phyloP scores from a whole-genome alignment of 2,888 invertebrate genomes.

The Tenthredo notha region DNA sequence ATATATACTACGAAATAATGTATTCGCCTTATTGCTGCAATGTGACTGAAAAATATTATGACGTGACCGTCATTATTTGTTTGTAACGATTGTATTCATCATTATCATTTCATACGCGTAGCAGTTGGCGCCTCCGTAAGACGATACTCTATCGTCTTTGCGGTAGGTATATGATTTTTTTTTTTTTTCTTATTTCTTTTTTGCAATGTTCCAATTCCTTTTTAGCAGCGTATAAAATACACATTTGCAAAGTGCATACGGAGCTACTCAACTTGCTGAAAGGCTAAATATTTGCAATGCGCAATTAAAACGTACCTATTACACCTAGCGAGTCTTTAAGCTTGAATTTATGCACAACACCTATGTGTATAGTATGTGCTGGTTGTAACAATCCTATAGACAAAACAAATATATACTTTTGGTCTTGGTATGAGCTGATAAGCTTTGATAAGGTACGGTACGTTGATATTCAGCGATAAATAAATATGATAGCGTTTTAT shows the following conservation, averaged over 20 bases:
- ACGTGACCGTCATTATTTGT: not conserved
- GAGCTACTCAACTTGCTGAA: not conserved
- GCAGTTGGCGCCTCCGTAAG: not conserved
- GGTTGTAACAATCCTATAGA: not conserved
- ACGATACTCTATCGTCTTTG: not conserved
- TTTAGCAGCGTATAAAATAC: not conserved
- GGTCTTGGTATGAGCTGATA: slow-evolving; percentile 27
- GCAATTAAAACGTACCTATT: not conserved
- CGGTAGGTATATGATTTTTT: not conserved
- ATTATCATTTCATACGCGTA: not conserved
- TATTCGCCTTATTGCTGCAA: not conserved
- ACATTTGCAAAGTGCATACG: slow-evolving; percentile 3
- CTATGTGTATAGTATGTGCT: not conserved
- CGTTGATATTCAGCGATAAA: slow-evolving; percentile 23
- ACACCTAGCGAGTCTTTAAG: not conserved
- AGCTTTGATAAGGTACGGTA: slow-evolving; percentile 13
- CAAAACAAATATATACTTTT: slow-evolving; percentile 47
- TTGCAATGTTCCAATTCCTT: not conserved
- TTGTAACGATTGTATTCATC: slow-evolving; percentile 3
- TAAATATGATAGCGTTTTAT: slow-evolving; percentile 15
- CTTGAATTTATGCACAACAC: not conserved
- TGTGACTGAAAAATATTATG: not conserved
- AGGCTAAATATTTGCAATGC: slow-evolving; percentile 18
- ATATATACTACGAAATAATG: not conserved
- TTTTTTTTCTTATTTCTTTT: not conserved